A percentile compares a stretch with the other conserved stretches of the same genome.
phyloP scores from a whole-genome alignment of 2,888 invertebrate genomes.

The Nephrotoma flavescens region DNA sequence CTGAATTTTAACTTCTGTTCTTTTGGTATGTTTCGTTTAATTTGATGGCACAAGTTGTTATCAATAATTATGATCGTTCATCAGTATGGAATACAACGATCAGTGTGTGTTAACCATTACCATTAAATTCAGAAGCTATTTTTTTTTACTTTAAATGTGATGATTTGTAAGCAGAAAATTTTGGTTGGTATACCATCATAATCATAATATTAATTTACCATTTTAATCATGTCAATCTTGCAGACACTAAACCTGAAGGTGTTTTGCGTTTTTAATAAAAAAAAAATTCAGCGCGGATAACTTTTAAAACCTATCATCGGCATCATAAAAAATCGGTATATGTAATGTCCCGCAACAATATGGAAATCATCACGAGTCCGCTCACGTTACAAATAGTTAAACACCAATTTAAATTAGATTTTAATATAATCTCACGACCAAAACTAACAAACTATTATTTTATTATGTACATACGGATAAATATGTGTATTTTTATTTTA shows the following conservation, averaged over 20 bases:
- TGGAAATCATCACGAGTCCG: neutral
- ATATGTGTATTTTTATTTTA: neutral
- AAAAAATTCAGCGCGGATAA: neutral
- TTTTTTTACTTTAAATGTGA: neutral
- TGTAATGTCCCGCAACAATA: too few relatives aligned
- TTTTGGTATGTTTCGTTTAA: neutral
- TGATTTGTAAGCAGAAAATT: neutral
- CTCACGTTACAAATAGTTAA: neutral
- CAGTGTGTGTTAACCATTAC: neutral
- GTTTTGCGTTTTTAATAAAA: neutral
- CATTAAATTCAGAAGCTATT: neutral
- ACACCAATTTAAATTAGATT: neutral
- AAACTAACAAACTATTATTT: neutral
- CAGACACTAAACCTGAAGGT: neutral
- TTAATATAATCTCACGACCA: neutral
- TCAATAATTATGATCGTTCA: neutral
- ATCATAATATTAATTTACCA: too few relatives aligned
- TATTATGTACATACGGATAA: neutral
- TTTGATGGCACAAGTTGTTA: neutral
- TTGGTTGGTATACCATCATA: neutral
- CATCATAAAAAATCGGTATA: neutral
- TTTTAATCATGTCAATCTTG: neutral
- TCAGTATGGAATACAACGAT: neutral
- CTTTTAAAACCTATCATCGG: neutral
- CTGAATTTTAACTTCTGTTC: neutral